These are phyloP conservation scores for Pseudomyrmex dendroicus DNA, from an alignment of 1,140 invertebrate genomes.

Conservation along the genomic window DNA sequence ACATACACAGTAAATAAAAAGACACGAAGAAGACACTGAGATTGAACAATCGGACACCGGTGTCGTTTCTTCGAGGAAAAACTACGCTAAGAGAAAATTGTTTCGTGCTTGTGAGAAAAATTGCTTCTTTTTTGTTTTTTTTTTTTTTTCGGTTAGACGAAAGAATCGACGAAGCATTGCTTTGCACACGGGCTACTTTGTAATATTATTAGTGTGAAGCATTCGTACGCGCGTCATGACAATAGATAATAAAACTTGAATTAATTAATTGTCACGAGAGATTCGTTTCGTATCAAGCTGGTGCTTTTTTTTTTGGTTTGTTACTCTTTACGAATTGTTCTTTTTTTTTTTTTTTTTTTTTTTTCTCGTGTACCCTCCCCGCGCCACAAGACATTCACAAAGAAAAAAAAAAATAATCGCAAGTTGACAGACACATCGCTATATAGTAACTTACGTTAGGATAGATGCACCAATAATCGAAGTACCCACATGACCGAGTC, in stretches of 20 bases:
- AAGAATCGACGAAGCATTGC: slow-evolving; percentile 71
- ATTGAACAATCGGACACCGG: too few species aligned
- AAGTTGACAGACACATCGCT: slow-evolving; percentile 37
- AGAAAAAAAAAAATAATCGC: slow-evolving; percentile 1
- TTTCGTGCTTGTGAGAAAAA: neutral
- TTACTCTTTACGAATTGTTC: too few species aligned
- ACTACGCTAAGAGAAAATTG: neutral
- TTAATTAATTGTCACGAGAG: slow-evolving; percentile 3
- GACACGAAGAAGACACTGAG: too few species aligned
- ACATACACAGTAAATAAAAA: neutral
- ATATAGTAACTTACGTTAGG: slow-evolving; percentile 20
- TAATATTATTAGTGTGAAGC: slow-evolving; percentile 82
- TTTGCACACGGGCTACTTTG: slow-evolving; percentile 73
- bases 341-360: too few species aligned
- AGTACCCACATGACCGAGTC: neutral
- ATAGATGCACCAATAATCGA: slow-evolving; percentile 14
- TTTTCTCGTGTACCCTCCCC: slow-evolving; percentile 81
- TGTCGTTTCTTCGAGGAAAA: neutral
- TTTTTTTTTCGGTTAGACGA: neutral
- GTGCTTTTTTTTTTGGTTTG: slow-evolving; percentile 7
- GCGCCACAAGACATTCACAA: slow-evolving; percentile 80
- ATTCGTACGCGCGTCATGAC: slow-evolving; percentile 62
- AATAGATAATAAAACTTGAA: slow-evolving; percentile 4
- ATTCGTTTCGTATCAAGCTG: neutral
- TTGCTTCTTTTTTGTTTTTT: neutral